Base-by-base conservation (phyloP, 2,797 vertebrate species). In the Threskiornis aethiopicus region DNA sequence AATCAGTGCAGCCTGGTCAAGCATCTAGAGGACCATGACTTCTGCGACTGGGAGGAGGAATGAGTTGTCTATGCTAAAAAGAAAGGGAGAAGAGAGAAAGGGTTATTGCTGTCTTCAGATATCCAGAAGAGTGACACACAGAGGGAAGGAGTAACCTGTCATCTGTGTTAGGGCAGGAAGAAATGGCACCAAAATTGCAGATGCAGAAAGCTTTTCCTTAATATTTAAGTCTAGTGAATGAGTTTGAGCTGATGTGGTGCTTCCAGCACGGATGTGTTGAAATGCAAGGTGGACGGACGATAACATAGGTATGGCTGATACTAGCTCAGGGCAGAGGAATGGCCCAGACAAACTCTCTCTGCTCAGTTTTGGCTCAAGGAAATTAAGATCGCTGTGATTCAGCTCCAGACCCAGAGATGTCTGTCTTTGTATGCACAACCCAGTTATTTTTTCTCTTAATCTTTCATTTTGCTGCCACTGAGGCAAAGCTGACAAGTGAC, bases 401-500 rank as follows among this genome's bases (percentile, higher is more conserved):
- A 42, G 51, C 24, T 73, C 39, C 52, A 87, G n/a, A 49, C 15
- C 13, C 64, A 89, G 66, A 71, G 65, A 90, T 66, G 28, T 41
- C 58, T 65, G 33, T 73, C 54, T 80, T 55, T 39, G 46, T 91
- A 81, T 4, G 4, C n/a, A 58, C 55, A 84, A 10, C 24, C 8
- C 81, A 26, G 41, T 54, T 55, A 62, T 51, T 93, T 75, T 89
- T 94, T 64, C 44, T 83, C 20, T 54, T 83, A 70, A 80, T 92
- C 82, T 94, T 91, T 80, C 84, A 59, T 89, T 96, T 89, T 57
- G 71, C 84, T 89, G 71, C 76, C 65, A 65, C 57, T 18, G 54
- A 96, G 67, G 81, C 64, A 89, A 95, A 87, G 75, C 67, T 89
- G 93, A 92, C 93, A 92, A 87, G 81, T 75, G 88, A 93, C 39